Evolutionary conservation across 1,140 invertebrate genomes (phyloP), one percentile per base, ranked within the genome.

Genomic region (Maniola jurtina): DNA sequence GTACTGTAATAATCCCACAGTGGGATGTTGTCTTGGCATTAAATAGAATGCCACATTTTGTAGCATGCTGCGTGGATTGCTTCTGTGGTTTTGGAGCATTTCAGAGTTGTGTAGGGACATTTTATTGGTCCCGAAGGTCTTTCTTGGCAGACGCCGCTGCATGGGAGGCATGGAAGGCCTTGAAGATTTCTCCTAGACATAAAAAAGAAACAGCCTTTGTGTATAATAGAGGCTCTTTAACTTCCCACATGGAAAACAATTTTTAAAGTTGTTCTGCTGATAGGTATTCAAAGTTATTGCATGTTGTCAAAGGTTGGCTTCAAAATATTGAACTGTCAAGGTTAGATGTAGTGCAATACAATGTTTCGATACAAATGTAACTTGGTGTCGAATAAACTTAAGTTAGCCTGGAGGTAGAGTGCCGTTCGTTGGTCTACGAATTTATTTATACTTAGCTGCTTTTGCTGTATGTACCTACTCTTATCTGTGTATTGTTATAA

Each of bases 351-450:
- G 14, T 57, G 7, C 34, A 60, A 34, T 35, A 35, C 42, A 60
- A 60, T 34, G 11, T 47, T 42, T 14, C 48, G 15, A 52, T 60
- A 60, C 45, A 60, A 60, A 16, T 45, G 13, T 45, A 45, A 45
- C 42, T 45, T 45, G 42, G 10, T 45, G 42, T 45, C 42, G 42
- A 45, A 45, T 45, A 45, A 45, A 45, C 42, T 45, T 8, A 45
- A 45, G 42, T 45, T 45, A 38, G 38, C 38, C 10, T 38, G 38
- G 42, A 11, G 5, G 5, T 45, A 11, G 42, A 38, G 38, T 11
- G 10, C 38, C 7, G 0, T 1, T n/a, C 13, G 42, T 45, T 45
- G 13, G 42, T 45, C 5, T 45, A 45, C 13, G 42, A 45, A 45
- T 45, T 45, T 45, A 45, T 45, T 13, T 11, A 5, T 45, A 45